Base-by-base conservation (phyloP, 2,888 invertebrate genomes). In the Carabus problematicus region DNA sequence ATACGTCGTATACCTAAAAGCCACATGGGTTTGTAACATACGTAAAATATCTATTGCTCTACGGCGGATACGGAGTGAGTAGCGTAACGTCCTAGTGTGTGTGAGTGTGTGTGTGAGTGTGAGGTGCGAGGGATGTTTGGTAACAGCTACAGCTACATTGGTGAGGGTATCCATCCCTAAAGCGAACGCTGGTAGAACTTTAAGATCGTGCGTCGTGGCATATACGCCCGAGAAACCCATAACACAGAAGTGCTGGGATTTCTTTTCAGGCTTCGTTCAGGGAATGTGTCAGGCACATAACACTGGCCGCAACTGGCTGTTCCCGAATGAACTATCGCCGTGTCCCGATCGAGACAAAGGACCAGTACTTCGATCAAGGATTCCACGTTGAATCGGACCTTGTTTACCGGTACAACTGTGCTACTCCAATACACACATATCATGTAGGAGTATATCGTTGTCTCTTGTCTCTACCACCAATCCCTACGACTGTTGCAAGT, bases 31-130 rank as follows among this genome's bases (percentile, higher is more conserved):
- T 59, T 59, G 59, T 59, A 59, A 40, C 59, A 59, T 59, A 59
- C 59, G 59, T 59, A 59, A 59, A 59, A 59, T 59, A 59, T 59
- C 59, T 59, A 59, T 59, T 59, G 59, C 41, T 40, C 42, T 16
- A 9, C n/a, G 39, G 40, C 40, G 56, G 56, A 39, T 39, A 39
- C 56, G 56, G 56, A 29, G 29, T 29, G 29, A 29, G 29, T 29
- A 29, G 29, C 29, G 29, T 29, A 29, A 29, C 29, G 29, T 29
- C 29, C 3, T 6, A 29, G 29, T 29, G 29, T 29, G 6, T 29
- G 6, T 2, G 3, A 29, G 29, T 6, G 3, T 3, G 6, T 2
- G 29, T 29, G 29, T 2, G 6, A 29, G 29, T 2, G 29, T 3
- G 29, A 29, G 29, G 29, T 29, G 29, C 29, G 2, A 6, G 29